Base-by-base conservation (phyloP, 2,888 invertebrate genomes). In the Caenorhabditis drosophilae region DNA sequence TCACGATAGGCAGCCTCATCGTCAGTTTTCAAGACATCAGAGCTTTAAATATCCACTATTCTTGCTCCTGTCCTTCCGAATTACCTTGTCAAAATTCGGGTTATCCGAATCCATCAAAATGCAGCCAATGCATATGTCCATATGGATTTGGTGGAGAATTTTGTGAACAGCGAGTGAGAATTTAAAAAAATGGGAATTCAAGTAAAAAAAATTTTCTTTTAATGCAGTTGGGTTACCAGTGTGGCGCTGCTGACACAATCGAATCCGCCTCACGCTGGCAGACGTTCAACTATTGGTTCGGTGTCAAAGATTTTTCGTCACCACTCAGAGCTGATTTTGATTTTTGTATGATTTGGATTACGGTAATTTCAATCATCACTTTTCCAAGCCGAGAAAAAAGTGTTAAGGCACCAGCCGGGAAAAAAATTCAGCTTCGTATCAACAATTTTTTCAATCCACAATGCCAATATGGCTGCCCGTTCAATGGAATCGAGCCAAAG, bases 21-120 rank as follows among this genome's bases (percentile, higher is more conserved):
- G 47, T 67, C 20, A 44, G 54, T 20, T 67, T 67, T 35, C n/a
- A 52, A 27, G 67, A 67, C 23, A 20, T 62, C 22, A 52, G 56
- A 38, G 62, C 62, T 61, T 25, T 67, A 11, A 67, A 67, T 23
- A 36, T 18, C 1, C 67, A 67, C 31, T 67, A 67, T 23, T 42
- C 42, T 11, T 67, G 67, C n/a, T 45, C 49, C 12, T 57, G 67
- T 67, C 15, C n/a, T 3, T 16, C 44, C 6, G 11, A 26, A n/a
- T 54, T 77, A 3, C 51, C 31, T n/a, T 79, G 79, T 49, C 49
- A 52, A 25, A 75, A 74, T 42, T 72, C 72, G 2, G 79, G 79
- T 3, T 80, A 78, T 47, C 47, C 76, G n/a, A 73, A 80, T 35
- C 77, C 79, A 25, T 73, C 77, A 44, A 58, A 77, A 22, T 79